Evolutionary conservation across 2,888 invertebrate species (phyloP).

Genomic region (Amaurobius ferox): DNA sequence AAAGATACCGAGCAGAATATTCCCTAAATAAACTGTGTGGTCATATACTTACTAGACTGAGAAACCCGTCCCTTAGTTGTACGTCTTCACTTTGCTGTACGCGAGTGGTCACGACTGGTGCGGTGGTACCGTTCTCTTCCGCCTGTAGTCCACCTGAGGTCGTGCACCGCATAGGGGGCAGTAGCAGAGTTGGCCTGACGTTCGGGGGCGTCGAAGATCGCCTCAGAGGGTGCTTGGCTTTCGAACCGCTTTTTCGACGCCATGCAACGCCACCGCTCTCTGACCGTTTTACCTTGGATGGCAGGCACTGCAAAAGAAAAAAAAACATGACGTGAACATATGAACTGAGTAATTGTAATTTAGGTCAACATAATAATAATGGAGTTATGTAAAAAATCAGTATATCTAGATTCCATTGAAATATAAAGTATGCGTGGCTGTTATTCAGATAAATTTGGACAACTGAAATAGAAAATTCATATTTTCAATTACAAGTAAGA

Average conservation of each 20-base stretch:
- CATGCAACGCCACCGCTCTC: constrained; percentile 36
- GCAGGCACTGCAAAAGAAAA: constrained; percentile 32
- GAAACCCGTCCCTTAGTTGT: constrained; percentile 5
- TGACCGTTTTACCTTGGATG: constrained; percentile 39
- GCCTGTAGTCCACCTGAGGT: background rate
- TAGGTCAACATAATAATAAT: no score
- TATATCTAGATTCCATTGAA: no score
- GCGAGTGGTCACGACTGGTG: constrained; percentile 48
- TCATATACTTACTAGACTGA: constrained; percentile 30
- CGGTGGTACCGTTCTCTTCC: constrained; percentile 18
- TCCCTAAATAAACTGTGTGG: no score
- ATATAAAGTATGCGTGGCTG: no score
- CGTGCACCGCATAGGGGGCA: constrained; percentile 63
- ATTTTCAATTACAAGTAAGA: no score
- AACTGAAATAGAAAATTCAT: no score
- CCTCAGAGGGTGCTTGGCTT: constrained; percentile 18
- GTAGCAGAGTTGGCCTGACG: constrained; percentile 47
- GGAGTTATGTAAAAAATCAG: no score
- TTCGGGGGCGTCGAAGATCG: constrained; percentile 36
- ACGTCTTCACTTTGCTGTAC: constrained; percentile 34
- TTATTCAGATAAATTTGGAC: no score
- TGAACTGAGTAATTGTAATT: no score
- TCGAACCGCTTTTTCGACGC: constrained; percentile 52
- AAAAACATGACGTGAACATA: no score
- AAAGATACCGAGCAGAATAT: no score